phyloP scores from a whole-genome alignment of 2,888 invertebrate species.

The Macrosoma leucophasiata region DNA sequence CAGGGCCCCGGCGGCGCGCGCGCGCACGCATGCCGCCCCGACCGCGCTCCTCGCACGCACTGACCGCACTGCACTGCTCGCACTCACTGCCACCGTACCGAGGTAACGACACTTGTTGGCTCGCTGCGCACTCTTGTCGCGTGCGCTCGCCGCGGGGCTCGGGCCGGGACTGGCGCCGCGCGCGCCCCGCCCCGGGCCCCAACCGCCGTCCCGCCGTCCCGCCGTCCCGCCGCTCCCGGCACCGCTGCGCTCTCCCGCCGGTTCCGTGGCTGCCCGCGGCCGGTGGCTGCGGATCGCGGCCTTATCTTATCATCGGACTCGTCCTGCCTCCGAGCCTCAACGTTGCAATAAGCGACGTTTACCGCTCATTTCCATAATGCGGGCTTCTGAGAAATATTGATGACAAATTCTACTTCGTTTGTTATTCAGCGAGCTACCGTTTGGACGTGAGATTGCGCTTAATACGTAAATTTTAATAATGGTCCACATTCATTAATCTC shows the following conservation, averaged over 20 bases:
- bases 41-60: constrained; percentile 21
- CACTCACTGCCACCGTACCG: constrained; percentile 15
- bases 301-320: too few species aligned
- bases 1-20: constrained; percentile 43
- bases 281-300: constrained; percentile 8
- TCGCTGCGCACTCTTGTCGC: constrained; percentile 20
- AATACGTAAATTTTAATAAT: too few species aligned
- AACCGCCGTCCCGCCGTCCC: constrained; percentile 6
- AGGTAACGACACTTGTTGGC: constrained; percentile 14
- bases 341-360: too few species aligned
- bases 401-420: too few species aligned
- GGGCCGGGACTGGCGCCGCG: constrained; percentile 40
- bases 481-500: too few species aligned
- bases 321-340: too few species aligned
- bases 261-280: constrained; percentile 1
- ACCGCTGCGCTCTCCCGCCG: not conserved
- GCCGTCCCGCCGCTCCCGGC: constrained; percentile 1
- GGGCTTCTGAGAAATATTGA: too few species aligned
- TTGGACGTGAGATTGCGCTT: too few species aligned
- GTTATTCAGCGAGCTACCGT: too few species aligned
- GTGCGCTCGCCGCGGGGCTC: constrained; percentile 45
- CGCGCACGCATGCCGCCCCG: constrained; percentile 42
- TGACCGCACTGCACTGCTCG: constrained; percentile 29
- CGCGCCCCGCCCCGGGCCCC: constrained; percentile 32
- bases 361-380: too few species aligned